phyloP scores from a whole-genome alignment of 2,797 vertebrate species.

The Poecile montanus region DNA sequence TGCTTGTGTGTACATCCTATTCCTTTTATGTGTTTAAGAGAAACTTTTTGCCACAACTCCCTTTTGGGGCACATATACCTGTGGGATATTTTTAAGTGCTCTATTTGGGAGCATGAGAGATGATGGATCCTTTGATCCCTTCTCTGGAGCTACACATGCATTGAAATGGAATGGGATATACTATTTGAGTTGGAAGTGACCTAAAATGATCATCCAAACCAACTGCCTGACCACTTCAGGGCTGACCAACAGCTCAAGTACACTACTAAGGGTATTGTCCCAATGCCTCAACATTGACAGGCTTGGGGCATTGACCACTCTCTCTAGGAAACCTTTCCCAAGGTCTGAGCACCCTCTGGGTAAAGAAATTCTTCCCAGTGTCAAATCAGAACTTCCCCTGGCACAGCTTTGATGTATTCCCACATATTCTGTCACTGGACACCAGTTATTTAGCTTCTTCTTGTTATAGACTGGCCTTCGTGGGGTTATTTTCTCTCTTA shows the following conservation, averaged over 20 bases:
- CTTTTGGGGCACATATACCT: neutral
- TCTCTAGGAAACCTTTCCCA: neutral
- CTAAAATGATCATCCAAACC: rapidly evolving
- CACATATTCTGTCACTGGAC: rapidly evolving
- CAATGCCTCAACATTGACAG: neutral
- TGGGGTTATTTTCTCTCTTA: neutral
- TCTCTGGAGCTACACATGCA: neutral
- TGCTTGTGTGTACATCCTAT: neutral
- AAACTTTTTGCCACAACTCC: neutral
- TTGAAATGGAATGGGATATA: neutral
- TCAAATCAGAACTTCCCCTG: neutral
- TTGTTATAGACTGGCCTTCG: neutral
- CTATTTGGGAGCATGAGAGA: too few relatives aligned
- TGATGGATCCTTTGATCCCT: neutral
- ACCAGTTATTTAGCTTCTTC: neutral
- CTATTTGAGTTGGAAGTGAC: neutral
- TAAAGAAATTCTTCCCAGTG: neutral
- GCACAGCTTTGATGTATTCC: rapidly evolving
- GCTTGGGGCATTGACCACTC: rapidly evolving
- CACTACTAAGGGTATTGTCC: neutral
- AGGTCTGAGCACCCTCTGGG: neutral
- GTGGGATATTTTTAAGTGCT: neutral
- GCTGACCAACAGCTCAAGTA: neutral
- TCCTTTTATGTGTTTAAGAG: neutral
- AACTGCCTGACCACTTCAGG: neutral